Conservation (phyloP, 2,113 vertebrate species). For the Phoenicopterus ruber region DNA sequence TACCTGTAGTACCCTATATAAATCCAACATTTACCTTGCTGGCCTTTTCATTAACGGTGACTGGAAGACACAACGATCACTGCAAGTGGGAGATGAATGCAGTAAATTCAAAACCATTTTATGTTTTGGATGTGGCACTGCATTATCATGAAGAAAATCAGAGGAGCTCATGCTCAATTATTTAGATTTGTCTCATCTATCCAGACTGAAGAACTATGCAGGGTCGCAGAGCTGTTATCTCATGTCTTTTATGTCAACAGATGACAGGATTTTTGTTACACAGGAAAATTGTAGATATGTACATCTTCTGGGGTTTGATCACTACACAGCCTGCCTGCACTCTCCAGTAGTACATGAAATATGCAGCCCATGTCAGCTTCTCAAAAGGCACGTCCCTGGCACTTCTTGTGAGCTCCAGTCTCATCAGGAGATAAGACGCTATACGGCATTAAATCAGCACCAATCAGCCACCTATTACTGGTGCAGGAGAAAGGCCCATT, state of each 20-base stretch:
- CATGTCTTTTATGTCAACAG: background rate
- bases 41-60: accelerated
- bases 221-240: background rate
- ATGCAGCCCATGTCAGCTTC: background rate
- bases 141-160: background rate
- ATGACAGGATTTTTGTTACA: slow-evolving; percentile 12
- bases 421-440: background rate
- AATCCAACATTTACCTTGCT: background rate
- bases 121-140: background rate
- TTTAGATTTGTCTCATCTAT: slow-evolving; percentile 19
- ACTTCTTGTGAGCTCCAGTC: background rate
- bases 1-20: background rate
- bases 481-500: background rate
- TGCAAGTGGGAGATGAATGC: accelerated
- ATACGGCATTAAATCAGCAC: background rate
- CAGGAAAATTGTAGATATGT: background rate
- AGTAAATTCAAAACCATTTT: background rate
- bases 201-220: background rate
- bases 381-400: background rate
- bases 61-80: background rate
- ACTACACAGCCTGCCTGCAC: background rate
- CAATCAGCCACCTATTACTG: background rate
- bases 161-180: background rate
- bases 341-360: slow-evolving; percentile 4
- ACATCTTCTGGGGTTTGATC: background rate